Base-by-base conservation (phyloP, 2,113 vertebrate species). In the Cygnus atratus region DNA sequence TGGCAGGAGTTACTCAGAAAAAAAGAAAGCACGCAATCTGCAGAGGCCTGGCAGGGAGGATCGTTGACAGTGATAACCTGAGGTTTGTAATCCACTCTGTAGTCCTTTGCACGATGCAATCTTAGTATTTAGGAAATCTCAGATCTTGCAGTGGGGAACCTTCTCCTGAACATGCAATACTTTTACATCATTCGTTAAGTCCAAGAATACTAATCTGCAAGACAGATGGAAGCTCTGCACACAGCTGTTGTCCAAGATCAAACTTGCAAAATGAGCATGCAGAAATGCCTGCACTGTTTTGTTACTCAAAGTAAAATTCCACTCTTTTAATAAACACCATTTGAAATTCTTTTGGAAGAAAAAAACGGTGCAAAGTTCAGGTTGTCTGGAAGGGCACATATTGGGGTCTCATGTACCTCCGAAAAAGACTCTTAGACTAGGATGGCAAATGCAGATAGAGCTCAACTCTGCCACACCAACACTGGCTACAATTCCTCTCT, bases 91-190 rank as follows among this genome's bases (percentile, higher is more conserved):
- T 6, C 22, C 20, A 44, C 75, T 59, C 63, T 54, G 63, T 19
- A 44, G 44, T n/a, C 29, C 54, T 73, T 68, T 68, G 33, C 48
- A 67, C 17, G 7, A 57, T 26, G 12, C 0, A 0, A 11, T 88
- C 70, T 81, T 37, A 57, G 10, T n/a, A 80, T 50, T 88, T 77
- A 80, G 35, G 28, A 73, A 24, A 73, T 33, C 41, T 81, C 33
- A 87, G 24, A 77, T 63, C 17, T 4, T 59, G 52, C 43, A 75
- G 31, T 17, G 17, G 9, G 11, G n/a, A 90, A 88, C 63, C 28
- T 71, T 84, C 52, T 67, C n/a, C 29, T 0, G 1, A 35, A 41
- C 8, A 24, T 1, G 0, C 28, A 35, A 61, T 22, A 18, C 31
- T 90, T 85, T 86, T 18, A 62, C 24, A 50, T 33, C 0, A 70